Evolutionary conservation across 1,140 invertebrate genomes (phyloP), one percentile per base, ranked within the genome.

Genomic region (Ridgeia piscesae): DNA sequence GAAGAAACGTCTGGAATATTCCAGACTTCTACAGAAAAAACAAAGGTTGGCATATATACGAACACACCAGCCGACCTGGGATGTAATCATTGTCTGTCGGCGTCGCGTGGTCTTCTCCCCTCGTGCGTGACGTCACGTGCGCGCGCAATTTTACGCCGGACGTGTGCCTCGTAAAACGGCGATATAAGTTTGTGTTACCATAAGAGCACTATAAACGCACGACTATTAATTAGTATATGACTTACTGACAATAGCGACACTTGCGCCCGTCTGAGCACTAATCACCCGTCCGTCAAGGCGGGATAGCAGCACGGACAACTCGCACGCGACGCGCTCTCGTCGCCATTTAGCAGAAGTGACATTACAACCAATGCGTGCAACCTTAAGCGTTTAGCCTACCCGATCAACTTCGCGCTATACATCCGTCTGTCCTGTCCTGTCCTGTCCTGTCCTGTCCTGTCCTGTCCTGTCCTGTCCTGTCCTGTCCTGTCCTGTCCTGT

Each of bases 181-280:
- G 27, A 77, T 77, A 77, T 77, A 77, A 77, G 58, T 77, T 77
- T 77, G 58, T 77, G 58, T 77, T 77, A 77, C 58, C 58, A 77
- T 77, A 77, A 21, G 58, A 77, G 58, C 58, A 77, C 58, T 4
- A 77, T 77, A 77, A 77, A 77, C 27, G 58, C 58, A 21, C 27
- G 58, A 77, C 58, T 14, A 77, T 77, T 77, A 77, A 77, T 77
- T 77, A 77, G 4, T 77, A 77, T 77, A 77, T 31, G 58, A 77
- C 58, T 77, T 31, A 31, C 17, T 31, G 58, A 77, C 58, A 77
- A 77, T 77, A 77, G 58, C 58, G 58, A 77, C 58, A 77, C 58
- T 77, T 77, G 58, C 27, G 17, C 58, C n/a, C 58, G 58, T 4
- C 58, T 31, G 27, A 4, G 58, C 58, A 31, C 58, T 77, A 31